Base-by-base conservation (phyloP, 2,113 vertebrate genomes). In the Cisticola juncidis region DNA sequence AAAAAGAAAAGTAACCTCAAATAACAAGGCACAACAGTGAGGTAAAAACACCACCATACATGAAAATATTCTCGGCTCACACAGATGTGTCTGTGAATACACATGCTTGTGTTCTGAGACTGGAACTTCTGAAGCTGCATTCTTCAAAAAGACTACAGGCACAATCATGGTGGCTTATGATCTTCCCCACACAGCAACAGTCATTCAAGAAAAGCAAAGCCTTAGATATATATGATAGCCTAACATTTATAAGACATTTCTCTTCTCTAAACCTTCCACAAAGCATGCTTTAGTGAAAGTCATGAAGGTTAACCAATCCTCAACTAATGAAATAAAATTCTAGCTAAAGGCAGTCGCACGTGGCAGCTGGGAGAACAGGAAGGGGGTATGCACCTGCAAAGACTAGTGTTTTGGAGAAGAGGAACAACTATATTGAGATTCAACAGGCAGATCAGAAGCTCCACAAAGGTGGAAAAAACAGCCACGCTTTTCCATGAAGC, bases 271-370 rank as follows among this genome's bases (percentile, higher is more conserved):
- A 45, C n/a, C 48, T 91, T 87, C 23, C 60, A 84, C 5, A 64
- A 78, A 81, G 13, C 14, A 28, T 22, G 8, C 12, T 81, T 81
- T 45, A 42, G 7, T 66, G 29, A 68, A 86, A 84, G 53, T 44
- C 28, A 48, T 21, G 14, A 33, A 8, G 68, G 33, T 60, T 64
- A 61, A 62, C 26, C 2, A 44, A 23, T 20, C 22, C 25, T 71
- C 69, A 92, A 24, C 6, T 14, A 42, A 57, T 7, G 7, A 23
- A 94, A 31, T 17, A 74, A 44, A 84, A 66, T 48, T 86, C 60
- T 45, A 35, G 33, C 71, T 77, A 62, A 42, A 45, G n/a, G 71
- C 35, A 61, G 18, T 42, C 0, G 0, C 25, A 61, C 0, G 0
- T 69, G 40, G 45, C 45, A 73, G 47, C 17, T 74, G 28, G 20